A percentile compares a stretch with the other conserved stretches of the same genome.
Evolutionary conservation across 2,113 vertebrate genomes (phyloP).

Genomic region (Heterotis niloticus): DNA sequence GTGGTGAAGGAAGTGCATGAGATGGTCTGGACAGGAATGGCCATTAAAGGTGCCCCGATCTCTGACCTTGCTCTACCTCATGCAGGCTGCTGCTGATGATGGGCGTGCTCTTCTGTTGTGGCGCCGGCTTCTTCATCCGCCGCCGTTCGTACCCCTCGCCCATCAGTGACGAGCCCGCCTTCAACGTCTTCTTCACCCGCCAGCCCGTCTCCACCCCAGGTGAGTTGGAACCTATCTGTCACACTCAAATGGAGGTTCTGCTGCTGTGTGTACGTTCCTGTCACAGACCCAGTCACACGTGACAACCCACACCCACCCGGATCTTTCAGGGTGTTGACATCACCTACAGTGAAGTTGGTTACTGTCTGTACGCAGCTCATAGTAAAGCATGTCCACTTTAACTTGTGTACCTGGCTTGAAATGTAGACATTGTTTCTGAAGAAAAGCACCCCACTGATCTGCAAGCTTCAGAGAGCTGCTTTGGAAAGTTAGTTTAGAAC

Average conservation of each 20-base stretch:
- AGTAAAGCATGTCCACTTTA: no score
- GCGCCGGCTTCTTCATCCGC: conserved; percentile 91
- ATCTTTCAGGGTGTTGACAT: no score
- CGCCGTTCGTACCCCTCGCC: conserved; percentile 87
- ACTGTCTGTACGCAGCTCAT: no score
- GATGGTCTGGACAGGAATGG: no score
- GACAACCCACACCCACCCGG: background rate
- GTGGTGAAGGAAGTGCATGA: no score
- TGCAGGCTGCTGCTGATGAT: conserved; percentile 94
- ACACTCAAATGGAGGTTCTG: no score
- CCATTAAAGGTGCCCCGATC: background rate
- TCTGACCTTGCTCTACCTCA: background rate
- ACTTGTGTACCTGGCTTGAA: background rate
- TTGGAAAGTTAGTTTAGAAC: background rate
- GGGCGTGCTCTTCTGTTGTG: conserved; percentile 93
- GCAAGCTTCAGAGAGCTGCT: background rate
- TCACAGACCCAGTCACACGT: background rate
- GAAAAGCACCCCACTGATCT: background rate
- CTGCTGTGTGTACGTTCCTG: background rate
- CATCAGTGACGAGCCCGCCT: conserved; percentile 83
- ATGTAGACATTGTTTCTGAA: background rate
- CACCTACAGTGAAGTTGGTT: no score
- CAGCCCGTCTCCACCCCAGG: conserved; percentile 78
- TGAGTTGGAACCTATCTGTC: conserved; percentile 49
- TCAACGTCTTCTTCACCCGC: conserved; percentile 93